Conservation (phyloP, 1,140 invertebrate genomes). For the Sipha flava region DNA sequence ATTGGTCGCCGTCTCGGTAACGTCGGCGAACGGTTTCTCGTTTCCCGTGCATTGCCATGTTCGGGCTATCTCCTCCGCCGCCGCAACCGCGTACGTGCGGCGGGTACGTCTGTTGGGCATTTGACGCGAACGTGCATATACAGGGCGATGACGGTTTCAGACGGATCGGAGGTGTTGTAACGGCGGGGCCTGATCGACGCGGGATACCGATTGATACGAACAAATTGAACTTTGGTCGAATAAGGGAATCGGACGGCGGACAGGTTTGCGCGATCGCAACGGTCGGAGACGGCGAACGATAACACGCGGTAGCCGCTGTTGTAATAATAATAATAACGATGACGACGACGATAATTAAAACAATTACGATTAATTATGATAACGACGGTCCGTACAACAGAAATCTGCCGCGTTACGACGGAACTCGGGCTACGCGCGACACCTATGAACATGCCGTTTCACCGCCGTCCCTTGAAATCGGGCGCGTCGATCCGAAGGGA, state of each 20-base stretch:
- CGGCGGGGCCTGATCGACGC: slow-evolving; percentile 22
- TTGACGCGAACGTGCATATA: background rate
- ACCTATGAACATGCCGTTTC: too few relatives aligned
- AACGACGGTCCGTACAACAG: too few relatives aligned
- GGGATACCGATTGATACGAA: slow-evolving; percentile 24
- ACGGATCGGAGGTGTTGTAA: slow-evolving; percentile 21
- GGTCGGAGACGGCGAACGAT: too few relatives aligned
- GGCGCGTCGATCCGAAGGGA: too few relatives aligned
- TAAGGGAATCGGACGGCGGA: background rate
- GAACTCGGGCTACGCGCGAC: too few relatives aligned
- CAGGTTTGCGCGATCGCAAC: background rate
- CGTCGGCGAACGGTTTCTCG: background rate
- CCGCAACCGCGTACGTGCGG: background rate
- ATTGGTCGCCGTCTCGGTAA: background rate
- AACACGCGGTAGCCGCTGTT: too few relatives aligned
- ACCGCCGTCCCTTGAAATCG: too few relatives aligned
- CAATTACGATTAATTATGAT: too few relatives aligned
- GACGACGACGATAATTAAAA: too few relatives aligned
- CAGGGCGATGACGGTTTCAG: background rate
- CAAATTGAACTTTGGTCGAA: slow-evolving; percentile 18
- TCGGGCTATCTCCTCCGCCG: background rate
- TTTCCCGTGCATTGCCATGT: background rate
- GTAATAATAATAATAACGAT: background rate
- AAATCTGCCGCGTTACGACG: too few relatives aligned
- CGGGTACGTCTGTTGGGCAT: background rate